Evolutionary conservation across 2,888 invertebrate species (phyloP).

Genomic region (Drosophila merina): DNA sequence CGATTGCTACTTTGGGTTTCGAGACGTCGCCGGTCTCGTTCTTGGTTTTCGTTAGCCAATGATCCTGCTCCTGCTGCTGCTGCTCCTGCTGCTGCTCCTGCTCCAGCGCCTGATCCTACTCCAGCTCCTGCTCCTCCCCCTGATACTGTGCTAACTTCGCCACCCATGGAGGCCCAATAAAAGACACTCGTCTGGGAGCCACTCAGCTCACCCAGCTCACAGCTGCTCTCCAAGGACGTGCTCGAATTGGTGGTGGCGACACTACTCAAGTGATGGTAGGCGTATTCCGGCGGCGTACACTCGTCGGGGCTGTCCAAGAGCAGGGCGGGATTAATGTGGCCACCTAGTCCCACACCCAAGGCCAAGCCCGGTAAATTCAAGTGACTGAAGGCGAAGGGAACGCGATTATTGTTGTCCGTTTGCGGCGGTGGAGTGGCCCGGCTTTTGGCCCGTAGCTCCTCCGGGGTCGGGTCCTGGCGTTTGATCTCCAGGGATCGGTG

Average conservation of each 20-base stretch:
- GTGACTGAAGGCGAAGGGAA: constrained; percentile 66
- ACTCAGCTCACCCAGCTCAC: constrained; percentile 67
- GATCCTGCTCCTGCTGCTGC: neutral
- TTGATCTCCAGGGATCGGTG: constrained; percentile 79
- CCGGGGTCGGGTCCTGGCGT: constrained; percentile 48
- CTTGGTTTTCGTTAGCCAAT: constrained; percentile 14
- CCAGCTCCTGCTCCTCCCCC: constrained; percentile 34
- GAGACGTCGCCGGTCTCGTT: constrained; percentile 32
- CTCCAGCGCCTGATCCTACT: constrained; percentile 13
- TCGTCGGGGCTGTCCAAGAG: constrained; percentile 82
- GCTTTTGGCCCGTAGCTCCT: constrained; percentile 45
- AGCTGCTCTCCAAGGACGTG: constrained; percentile 79
- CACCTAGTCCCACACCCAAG: constrained; percentile 62
- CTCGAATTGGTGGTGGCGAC: constrained; percentile 80
- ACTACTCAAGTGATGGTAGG: constrained; percentile 80
- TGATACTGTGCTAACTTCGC: constrained; percentile 76
- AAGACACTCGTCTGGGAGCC: constrained; percentile 71
- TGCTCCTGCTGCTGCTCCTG: constrained; percentile 1
- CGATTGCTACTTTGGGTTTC: constrained; percentile 63
- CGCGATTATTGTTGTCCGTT: constrained; percentile 50
- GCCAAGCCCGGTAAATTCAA: constrained; percentile 63
- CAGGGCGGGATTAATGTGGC: constrained; percentile 79
- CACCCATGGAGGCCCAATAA: constrained; percentile 80
- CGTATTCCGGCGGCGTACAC: constrained; percentile 81
- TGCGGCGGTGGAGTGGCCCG: constrained; percentile 38